A percentile compares a stretch with the other conserved stretches of the same genome.
Conservation (phyloP, 2,888 invertebrate species). For the Chrysomela aeneicollis region DNA sequence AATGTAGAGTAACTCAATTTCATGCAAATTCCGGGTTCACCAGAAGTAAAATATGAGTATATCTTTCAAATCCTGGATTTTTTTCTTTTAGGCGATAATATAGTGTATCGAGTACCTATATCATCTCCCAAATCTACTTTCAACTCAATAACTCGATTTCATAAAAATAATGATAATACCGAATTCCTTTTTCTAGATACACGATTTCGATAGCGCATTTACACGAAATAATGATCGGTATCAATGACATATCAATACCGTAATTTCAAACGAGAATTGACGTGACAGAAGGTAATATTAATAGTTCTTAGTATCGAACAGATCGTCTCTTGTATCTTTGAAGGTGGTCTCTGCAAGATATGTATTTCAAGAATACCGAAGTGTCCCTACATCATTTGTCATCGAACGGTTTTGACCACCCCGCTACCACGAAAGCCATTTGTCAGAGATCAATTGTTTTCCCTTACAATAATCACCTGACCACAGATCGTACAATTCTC, state of each 20-base stretch:
- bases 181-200: conserved; percentile 11
- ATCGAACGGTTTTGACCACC: conserved; percentile 57
- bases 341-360: conserved; percentile 58
- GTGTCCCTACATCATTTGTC: conserved; percentile 63
- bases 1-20: too few species aligned
- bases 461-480: conserved; percentile 50
- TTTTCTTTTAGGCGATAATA: too few species aligned
- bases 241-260: conserved; percentile 46
- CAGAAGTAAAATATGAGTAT: too few species aligned
- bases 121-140: neutral
- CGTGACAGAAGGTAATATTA: conserved; percentile 51
- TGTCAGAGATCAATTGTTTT: conserved; percentile 60
- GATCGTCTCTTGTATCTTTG: conserved; percentile 48
- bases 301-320: conserved; percentile 46
- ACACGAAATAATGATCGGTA: conserved; percentile 42
- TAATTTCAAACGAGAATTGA: conserved; percentile 46
- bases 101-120: too few species aligned
- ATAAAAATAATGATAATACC: conserved; percentile 10
- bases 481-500: conserved; percentile 48
- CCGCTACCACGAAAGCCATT: conserved; percentile 60
- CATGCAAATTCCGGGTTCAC: too few species aligned
- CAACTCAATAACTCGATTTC: conserved; percentile 1
- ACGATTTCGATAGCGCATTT: conserved; percentile 35
- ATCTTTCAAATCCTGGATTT: too few species aligned
- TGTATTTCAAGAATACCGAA: conserved; percentile 47